Conservation (phyloP, 2,888 invertebrate genomes). For the Apotomis betuletana region DNA sequence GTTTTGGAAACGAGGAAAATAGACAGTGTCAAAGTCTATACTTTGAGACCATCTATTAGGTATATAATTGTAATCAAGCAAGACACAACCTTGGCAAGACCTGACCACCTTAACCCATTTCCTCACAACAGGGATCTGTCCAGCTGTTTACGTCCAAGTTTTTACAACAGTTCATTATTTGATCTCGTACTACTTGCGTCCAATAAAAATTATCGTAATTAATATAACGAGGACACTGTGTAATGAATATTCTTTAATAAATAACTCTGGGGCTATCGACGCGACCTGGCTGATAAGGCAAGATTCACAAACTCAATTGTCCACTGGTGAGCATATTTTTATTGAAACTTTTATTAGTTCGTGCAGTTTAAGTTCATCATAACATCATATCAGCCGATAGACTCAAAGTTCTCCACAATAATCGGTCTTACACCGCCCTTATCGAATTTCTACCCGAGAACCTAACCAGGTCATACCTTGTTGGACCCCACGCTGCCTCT, state of each 20-base stretch:
- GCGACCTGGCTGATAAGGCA: slow-evolving; percentile 46
- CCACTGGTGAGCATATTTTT: slow-evolving; percentile 6
- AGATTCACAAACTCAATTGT: slow-evolving; percentile 31
- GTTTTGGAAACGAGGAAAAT: too few species aligned
- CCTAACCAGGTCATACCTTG: too few species aligned
- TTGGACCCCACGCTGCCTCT: too few species aligned
- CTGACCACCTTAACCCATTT: too few species aligned
- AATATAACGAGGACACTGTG: slow-evolving; percentile 47
- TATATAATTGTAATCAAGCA: slow-evolving; percentile 40
- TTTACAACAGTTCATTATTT: slow-evolving; percentile 20
- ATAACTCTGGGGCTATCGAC: slow-evolving; percentile 54
- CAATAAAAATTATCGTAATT: slow-evolving; percentile 39
- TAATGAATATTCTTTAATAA: slow-evolving; percentile 53
- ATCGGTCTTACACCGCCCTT: too few species aligned
- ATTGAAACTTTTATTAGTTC: neutral
- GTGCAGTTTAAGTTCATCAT: too few species aligned
- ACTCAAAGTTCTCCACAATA: too few species aligned
- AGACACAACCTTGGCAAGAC: neutral
- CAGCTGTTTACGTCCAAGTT: neutral
- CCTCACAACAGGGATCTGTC: too few species aligned
- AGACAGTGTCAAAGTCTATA: too few species aligned
- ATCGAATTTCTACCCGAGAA: too few species aligned
- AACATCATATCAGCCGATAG: too few species aligned
- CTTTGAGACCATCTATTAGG: too few species aligned
- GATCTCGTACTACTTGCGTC: neutral